Percentiles rank a stretch among this genome's conserved stretches.
These are phyloP conservation scores for Colius striatus DNA, from an alignment of 2,113 vertebrate genomes.

Conservation along the genomic window DNA sequence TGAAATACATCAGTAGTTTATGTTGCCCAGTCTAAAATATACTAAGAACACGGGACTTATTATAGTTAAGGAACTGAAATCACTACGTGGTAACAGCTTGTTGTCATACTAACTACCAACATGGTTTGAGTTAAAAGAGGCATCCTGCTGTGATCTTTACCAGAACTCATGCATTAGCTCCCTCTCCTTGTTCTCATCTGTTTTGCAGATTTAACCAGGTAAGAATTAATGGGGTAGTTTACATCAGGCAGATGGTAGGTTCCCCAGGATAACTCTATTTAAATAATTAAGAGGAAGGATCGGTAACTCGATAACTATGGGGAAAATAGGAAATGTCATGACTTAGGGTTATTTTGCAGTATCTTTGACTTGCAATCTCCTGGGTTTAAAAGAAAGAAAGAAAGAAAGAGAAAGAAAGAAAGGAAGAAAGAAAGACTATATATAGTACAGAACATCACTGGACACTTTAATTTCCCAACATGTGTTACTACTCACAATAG, in stretches of 20 bases:
- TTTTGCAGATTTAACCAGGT: slow-evolving; percentile 56
- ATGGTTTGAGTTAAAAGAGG: slow-evolving; percentile 26
- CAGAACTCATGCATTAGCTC: slow-evolving; percentile 39
- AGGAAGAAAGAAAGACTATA: too few relatives aligned
- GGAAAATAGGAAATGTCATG: neutral
- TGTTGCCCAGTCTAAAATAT: neutral
- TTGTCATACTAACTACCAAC: neutral
- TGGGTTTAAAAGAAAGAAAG: neutral
- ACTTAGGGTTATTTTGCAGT: neutral
- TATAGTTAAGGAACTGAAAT: slow-evolving; percentile 10
- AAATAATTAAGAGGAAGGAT: slow-evolving; percentile 10
- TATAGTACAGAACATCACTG: neutral
- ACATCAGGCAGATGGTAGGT: slow-evolving; percentile 38
- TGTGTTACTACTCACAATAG: neutral
- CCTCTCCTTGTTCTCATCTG: slow-evolving; percentile 37
- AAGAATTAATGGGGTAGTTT: slow-evolving; percentile 62
- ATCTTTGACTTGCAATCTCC: neutral
- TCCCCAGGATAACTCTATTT: slow-evolving; percentile 32
- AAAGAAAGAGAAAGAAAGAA: neutral
- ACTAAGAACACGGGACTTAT: neutral
- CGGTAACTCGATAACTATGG: neutral
- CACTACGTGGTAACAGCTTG: slow-evolving; percentile 51
- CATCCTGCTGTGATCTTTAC: slow-evolving; percentile 24
- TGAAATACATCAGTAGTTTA: neutral
- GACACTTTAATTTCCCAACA: neutral